Percentiles rank a stretch among this genome's conserved stretches.
These are phyloP conservation scores for Beroe forskalii DNA, from an alignment of 37 sponge, comb jelly and placozoan genomes.

Conservation along the genomic window DNA sequence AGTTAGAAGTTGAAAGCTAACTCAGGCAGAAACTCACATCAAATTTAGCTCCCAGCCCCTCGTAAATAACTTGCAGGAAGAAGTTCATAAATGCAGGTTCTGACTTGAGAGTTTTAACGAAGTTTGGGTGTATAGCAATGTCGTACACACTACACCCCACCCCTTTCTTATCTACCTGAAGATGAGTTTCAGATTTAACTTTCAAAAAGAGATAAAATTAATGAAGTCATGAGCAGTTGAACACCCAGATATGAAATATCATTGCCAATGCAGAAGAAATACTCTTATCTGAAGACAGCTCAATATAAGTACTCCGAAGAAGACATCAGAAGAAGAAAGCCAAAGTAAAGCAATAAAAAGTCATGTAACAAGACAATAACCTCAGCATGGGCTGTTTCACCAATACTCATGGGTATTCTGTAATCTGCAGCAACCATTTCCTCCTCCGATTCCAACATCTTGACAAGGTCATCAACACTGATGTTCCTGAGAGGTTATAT, in stretches of 20 bases:
- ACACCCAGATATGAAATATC: too few species aligned
- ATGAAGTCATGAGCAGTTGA: background rate
- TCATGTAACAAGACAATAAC: too few species aligned
- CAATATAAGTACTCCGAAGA: too few species aligned
- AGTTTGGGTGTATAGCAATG: slow-evolving; percentile 29
- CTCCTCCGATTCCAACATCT: slow-evolving; percentile 39
- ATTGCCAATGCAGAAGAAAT: too few species aligned
- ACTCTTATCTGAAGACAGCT: too few species aligned
- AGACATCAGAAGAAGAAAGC: background rate
- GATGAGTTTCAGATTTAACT: too few species aligned
- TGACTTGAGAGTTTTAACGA: slow-evolving; percentile 24
- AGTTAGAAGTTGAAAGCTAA: too few species aligned
- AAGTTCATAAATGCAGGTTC: slow-evolving; percentile 56
- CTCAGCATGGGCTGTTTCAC: slow-evolving; percentile 50
- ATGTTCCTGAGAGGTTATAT: slow-evolving; percentile 32
- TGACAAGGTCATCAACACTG: slow-evolving; percentile 31
- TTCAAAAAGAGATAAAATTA: background rate
- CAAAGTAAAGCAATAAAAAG: too few species aligned
- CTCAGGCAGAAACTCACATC: slow-evolving; percentile 22
- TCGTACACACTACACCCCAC: slow-evolving; percentile 56
- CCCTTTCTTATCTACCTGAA: slow-evolving; percentile 62
- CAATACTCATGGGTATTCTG: slow-evolving; percentile 62
- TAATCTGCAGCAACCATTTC: slow-evolving; percentile 54
- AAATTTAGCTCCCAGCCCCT: slow-evolving; percentile 25
- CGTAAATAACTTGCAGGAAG: slow-evolving; percentile 57